Base-by-base conservation (phyloP, 2,113 vertebrate species). In the Hypomesus transpacificus region DNA sequence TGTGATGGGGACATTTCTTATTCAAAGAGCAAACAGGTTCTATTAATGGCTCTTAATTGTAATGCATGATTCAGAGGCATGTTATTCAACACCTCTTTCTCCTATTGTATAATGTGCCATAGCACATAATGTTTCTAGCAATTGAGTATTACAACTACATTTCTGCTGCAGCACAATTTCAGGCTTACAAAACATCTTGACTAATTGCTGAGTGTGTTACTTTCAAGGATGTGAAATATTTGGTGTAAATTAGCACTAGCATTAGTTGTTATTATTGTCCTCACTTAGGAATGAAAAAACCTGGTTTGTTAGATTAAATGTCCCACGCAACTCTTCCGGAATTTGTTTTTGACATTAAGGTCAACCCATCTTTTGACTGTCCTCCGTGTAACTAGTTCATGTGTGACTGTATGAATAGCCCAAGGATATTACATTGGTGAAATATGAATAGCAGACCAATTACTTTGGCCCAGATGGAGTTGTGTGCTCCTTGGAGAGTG, bases 381-480 rank as follows among this genome's bases (percentile, higher is more conserved):
- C 82, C 81, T 83, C 70, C 0, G 74, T 85, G 81, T 80, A 88
- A 85, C 81, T 88, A 89, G 88, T 90, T 88, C 87, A 87, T 80
- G 82, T 82, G 86, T 84, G 85, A 86, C 79, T 87, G 82, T 86
- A 81, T 86, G 86, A 86, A 81, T 84, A 76, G 87, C 91, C 83
- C 58, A 67, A 78, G 89, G 88, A 84, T 71, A 86, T 89, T 89
- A 85, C 86, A 86, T 81, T 85, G 84, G 89, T 86, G 88, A 88
- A 81, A 90, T 90, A 90, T 88, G 90, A 92, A 92, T 87, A 91
- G 88, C 82, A 80, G 89, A 83, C 88, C 90, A 91, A 89, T 91
- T 90, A 89, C 85, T 89, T 76, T 83, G 85, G 86, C 89, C 89
- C 89, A 87, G 82, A 87, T 89, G 91, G 88, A 89, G 83, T 75